phyloP scores from a whole-genome alignment of 2,113 vertebrate species.

The Chroicocephalus ridibundus region DNA sequence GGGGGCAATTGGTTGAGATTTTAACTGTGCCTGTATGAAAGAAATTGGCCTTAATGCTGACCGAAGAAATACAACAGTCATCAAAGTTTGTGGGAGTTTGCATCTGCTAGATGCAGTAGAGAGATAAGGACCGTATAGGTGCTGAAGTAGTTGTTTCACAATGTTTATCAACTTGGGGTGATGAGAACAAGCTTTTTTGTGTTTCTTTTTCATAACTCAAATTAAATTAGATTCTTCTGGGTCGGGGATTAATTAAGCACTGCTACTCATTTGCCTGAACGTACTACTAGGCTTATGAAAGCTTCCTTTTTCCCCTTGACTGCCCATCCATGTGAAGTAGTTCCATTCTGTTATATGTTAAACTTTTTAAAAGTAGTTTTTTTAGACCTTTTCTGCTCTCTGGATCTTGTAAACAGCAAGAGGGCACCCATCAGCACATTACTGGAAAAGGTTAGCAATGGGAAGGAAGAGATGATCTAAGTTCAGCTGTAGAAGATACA shows the following conservation, averaged over 20 bases:
- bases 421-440: background rate
- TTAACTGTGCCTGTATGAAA: background rate
- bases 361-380: background rate
- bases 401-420: background rate
- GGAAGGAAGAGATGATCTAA: background rate
- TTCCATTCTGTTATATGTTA: background rate
- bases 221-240: background rate
- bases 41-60: background rate
- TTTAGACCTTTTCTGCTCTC: background rate
- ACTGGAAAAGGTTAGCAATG: background rate
- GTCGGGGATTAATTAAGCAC: background rate
- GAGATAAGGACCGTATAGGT: background rate
- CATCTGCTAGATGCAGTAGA: background rate
- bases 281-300: background rate
- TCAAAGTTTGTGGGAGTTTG: background rate
- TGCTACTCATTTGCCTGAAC: background rate
- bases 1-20: background rate
- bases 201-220: background rate
- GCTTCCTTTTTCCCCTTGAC: background rate
- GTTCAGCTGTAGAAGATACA: background rate
- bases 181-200: background rate
- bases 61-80: background rate
- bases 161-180: background rate
- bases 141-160: background rate
- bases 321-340: background rate